A percentile compares a stretch with the other conserved stretches of the same genome.
phyloP scores from a whole-genome alignment of 2,888 invertebrate species.

The Pandemis cinnamomeana region DNA sequence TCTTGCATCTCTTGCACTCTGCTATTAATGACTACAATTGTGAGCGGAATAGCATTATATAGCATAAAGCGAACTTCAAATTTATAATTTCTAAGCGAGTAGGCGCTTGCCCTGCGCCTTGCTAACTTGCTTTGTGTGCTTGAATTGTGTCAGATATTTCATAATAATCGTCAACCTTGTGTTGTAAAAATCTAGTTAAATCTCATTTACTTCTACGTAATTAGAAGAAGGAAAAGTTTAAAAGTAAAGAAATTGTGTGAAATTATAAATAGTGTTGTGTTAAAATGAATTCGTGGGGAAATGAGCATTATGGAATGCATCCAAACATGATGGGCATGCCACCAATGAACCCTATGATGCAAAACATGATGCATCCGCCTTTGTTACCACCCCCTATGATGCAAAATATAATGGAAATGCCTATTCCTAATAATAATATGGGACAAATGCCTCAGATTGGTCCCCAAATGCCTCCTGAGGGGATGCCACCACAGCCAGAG shows the following conservation, averaged over 20 bases:
- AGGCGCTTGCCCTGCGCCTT: no score
- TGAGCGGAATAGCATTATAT: no score
- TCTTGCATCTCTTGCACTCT: no score
- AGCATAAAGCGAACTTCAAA: no score
- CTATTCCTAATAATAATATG: constrained; percentile 25
- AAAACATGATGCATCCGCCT: constrained; percentile 36
- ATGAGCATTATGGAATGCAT: constrained; percentile 32
- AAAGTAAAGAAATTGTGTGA: not conserved
- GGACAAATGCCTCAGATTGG: constrained; percentile 33
- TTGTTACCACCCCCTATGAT: constrained; percentile 35
- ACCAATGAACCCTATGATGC: constrained; percentile 34
- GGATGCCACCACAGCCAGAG: constrained; percentile 29
- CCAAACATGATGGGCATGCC: constrained; percentile 37
- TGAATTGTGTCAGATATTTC: no score
- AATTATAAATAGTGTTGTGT: not conserved
- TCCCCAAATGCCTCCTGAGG: constrained; percentile 35
- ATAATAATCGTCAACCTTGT: no score
- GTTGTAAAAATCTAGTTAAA: not conserved
- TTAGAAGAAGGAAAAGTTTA: not conserved
- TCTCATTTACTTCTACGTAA: not conserved
- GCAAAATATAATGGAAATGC: constrained; percentile 37
- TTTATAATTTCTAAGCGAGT: no score
- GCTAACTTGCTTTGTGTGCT: no score
- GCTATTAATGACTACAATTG: no score
- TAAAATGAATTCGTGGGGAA: constrained; percentile 39